Base-by-base conservation (phyloP, 64 coral and sea anemone genomes). In the Stichodactyla helianthus region DNA sequence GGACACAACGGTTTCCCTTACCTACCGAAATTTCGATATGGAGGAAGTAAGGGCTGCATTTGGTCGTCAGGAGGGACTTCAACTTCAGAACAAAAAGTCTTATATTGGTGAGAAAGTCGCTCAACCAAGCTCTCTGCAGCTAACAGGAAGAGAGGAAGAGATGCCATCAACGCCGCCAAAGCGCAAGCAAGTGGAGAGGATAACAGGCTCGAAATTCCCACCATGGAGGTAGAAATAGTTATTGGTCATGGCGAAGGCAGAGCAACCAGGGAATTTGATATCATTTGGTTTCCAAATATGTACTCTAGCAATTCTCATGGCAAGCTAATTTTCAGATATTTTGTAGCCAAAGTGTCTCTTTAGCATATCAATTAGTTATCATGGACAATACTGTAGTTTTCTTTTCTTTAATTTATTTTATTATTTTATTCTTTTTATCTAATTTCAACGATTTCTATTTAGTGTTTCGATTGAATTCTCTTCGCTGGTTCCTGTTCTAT, bases 261-360 rank as follows among this genome's bases (percentile, higher is more conserved):
- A 52, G 67, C 85, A 53, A 91, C 60, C 5, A 91, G 89, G 82
- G 89, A 91, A 52, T 91, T 91, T 79, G 84, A 91, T 67, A 8
- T 87, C 10, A 91, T 91, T 9, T 87, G 89, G 89, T 91, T 84
- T 76, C 77, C 89, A 58, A 65, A 87, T 56, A 79, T 91, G 57
- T 91, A 86, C 15, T 91, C 89, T 52, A 63, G 6, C 84, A 87
- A n/a, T 56, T 65, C 19, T 13, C 84, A 86, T 54, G 89, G 89
- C 15, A 87, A 91, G 53, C 50, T 87, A 55, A 87, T 84, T 13
- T 65, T 91, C 16, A 53, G 77, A 82, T 82, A 85, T 31, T 91
- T 71, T n/a, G n/a, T n/a, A n/a, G n/a, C n/a, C n/a, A n/a, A n/a
- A n/a, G n/a, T n/a, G n/a, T n/a, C n/a, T n/a, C n/a, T n/a, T n/a